phyloP scores from a whole-genome alignment of 1,140 invertebrate species.

The Aleiodes sp. region DNA sequence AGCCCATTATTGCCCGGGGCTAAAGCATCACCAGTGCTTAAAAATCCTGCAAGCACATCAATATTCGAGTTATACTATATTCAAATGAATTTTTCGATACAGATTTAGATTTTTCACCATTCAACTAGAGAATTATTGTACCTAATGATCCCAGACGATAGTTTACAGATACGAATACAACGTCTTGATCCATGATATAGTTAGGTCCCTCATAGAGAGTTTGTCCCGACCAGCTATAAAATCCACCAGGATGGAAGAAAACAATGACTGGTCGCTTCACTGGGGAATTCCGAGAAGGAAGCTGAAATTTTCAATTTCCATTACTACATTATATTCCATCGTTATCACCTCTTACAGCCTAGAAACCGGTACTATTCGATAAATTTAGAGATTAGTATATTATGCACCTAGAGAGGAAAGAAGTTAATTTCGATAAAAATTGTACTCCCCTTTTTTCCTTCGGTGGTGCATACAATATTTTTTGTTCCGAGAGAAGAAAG shows the following conservation, averaged over 20 bases:
- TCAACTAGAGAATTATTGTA: not conserved
- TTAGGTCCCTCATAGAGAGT: slow-evolving; percentile 68
- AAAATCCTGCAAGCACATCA: slow-evolving; percentile 64
- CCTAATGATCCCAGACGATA: slow-evolving; percentile 71
- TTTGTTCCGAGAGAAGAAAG: too few species aligned
- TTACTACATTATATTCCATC: not conserved
- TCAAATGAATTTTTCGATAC: not conserved
- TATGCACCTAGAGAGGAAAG: too few species aligned
- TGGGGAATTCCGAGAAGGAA: not conserved
- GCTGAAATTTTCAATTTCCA: not conserved
- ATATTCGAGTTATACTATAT: too few species aligned
- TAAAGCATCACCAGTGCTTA: slow-evolving; percentile 72
- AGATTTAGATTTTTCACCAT: not conserved
- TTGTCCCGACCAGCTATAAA: slow-evolving; percentile 64
- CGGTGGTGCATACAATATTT: too few species aligned
- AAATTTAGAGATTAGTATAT: too few species aligned
- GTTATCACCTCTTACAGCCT: too few species aligned
- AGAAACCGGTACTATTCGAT: too few species aligned
- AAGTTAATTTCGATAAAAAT: too few species aligned
- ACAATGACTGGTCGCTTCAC: slow-evolving; percentile 67
- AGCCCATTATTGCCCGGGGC: slow-evolving; percentile 79
- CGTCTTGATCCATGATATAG: slow-evolving; percentile 70
- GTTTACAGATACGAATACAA: slow-evolving; percentile 76
- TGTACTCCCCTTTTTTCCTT: too few species aligned
- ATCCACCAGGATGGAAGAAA: slow-evolving; percentile 69